These are phyloP conservation scores for Rhopalosiphum padi DNA, from an alignment of 1,140 invertebrate species.

Conservation along the genomic window DNA sequence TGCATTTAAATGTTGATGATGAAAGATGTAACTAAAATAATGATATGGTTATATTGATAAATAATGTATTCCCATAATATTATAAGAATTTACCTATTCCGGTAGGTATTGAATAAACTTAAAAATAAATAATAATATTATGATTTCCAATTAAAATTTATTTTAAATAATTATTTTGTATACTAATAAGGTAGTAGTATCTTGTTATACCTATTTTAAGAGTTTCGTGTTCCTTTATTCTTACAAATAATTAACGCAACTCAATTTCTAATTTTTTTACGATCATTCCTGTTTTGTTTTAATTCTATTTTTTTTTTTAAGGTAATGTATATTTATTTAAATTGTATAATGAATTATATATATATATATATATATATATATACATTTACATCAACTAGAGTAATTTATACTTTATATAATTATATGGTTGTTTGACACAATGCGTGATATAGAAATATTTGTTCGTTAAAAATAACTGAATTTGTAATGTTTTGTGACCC, in stretches of 20 bases:
- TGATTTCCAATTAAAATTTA: neutral
- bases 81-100: too few species aligned
- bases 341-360: neutral
- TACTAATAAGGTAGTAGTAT: neutral
- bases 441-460: neutral
- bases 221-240: neutral
- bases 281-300: neutral
- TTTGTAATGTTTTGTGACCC: neutral
- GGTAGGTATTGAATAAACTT: neutral
- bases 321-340: neutral
- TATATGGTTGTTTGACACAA: conserved; percentile 8
- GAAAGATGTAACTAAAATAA: too few species aligned
- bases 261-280: neutral
- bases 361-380: too few species aligned
- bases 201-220: neutral
- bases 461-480: neutral
- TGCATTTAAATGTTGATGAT: too few species aligned
- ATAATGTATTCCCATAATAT: too few species aligned
- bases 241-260: neutral
- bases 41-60: too few species aligned
- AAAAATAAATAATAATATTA: neutral
- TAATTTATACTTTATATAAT: neutral
- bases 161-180: neutral
- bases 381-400: neutral
- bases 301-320: neutral